A percentile compares a stretch with the other conserved stretches of the same genome.
These are phyloP conservation scores for Patella ulyssiponensis DNA, from an alignment of 2,888 invertebrate species.

Conservation along the genomic window DNA sequence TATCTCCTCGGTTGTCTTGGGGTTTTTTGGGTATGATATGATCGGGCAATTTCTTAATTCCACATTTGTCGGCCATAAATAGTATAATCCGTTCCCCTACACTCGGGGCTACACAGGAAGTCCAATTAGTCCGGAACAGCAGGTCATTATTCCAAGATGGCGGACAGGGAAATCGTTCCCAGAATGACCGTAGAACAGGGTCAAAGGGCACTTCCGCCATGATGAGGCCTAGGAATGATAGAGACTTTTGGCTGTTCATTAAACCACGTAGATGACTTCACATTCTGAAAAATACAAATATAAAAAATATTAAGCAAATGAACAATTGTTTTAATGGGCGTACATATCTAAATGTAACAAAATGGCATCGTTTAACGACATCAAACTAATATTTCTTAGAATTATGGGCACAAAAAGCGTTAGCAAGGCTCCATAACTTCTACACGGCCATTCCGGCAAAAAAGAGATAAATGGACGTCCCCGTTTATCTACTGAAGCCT, in stretches of 20 bases:
- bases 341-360: no score
- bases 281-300: neutral
- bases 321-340: no score
- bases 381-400: no score
- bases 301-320: neutral
- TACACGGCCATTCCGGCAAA: no score
- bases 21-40: slow-evolving; percentile 11
- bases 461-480: no score
- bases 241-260: slow-evolving; percentile 10
- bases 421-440: no score
- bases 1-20: neutral
- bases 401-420: no score
- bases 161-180: slow-evolving; percentile 47
- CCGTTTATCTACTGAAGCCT: no score
- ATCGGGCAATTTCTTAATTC: slow-evolving; percentile 35
- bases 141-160: slow-evolving; percentile 47
- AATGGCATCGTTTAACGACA: no score
- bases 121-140: slow-evolving; percentile 43
- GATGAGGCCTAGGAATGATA: slow-evolving; percentile 24
- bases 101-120: slow-evolving; percentile 40
- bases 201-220: slow-evolving; percentile 36
- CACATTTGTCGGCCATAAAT: slow-evolving; percentile 46
- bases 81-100: slow-evolving; percentile 40
- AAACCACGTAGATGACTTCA: neutral
- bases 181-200: slow-evolving; percentile 40